phyloP scores from a whole-genome alignment of 2,113 vertebrate genomes.

The Bufo gargarizans region DNA sequence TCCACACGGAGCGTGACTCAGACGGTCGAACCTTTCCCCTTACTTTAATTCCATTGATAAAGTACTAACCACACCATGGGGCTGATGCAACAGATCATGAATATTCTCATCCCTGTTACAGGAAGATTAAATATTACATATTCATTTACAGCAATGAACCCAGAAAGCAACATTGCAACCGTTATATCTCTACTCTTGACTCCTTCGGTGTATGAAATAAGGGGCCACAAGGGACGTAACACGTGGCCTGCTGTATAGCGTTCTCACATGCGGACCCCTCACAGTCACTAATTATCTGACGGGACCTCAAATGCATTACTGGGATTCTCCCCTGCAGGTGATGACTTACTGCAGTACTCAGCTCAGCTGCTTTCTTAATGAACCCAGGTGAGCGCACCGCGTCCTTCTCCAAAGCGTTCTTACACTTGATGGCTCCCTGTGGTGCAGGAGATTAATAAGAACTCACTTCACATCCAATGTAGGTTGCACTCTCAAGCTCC shows the following conservation, averaged over 20 bases:
- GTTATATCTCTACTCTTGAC: too few species aligned
- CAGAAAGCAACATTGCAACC: too few species aligned
- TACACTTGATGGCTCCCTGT: not conserved
- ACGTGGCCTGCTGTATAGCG: not conserved
- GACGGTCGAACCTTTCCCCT: not conserved
- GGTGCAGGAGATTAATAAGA: not conserved
- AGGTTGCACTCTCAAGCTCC: not conserved
- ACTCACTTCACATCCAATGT: not conserved
- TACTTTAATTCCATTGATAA: not conserved
- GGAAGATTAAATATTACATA: not conserved
- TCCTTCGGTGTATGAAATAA: too few species aligned
- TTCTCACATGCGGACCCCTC: not conserved
- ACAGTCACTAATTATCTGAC: not conserved
- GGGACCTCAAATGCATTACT: too few species aligned
- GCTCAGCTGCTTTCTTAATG: too few species aligned
- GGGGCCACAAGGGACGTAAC: not conserved
- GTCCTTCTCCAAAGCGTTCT: not conserved
- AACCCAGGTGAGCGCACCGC: not conserved
- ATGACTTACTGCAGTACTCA: not conserved
- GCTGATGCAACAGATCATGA: not conserved
- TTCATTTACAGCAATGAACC: not conserved
- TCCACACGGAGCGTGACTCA: not conserved
- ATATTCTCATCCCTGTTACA: not conserved
- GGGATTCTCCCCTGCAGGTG: not conserved
- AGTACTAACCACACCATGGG: not conserved